These are phyloP conservation scores for Coelopa pilipes DNA, from an alignment of 2,888 invertebrate genomes.

Conservation along the genomic window DNA sequence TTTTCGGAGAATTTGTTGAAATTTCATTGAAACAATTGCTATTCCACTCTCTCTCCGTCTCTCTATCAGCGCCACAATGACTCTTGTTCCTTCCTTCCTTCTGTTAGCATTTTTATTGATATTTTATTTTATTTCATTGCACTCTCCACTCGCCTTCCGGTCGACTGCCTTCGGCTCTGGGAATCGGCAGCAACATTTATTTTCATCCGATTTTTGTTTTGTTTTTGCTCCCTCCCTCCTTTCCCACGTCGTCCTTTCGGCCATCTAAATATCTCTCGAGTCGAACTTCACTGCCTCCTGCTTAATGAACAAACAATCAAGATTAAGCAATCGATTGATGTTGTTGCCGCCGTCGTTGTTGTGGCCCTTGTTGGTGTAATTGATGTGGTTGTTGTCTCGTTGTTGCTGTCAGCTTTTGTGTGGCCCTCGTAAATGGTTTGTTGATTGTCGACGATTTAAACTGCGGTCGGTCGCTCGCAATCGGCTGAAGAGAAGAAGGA, in stretches of 20 bases:
- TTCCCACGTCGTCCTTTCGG: conserved; percentile 17
- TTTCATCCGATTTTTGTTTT: no score
- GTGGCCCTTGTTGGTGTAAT: not conserved
- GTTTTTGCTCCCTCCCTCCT: conserved; percentile 14
- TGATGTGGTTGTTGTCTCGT: conserved; percentile 13
- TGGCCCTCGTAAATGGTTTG: not conserved
- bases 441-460: conserved; percentile 16
- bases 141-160: no score
- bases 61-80: no score
- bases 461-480: not conserved
- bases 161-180: no score
- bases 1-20: conserved; percentile 48
- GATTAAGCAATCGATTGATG: conserved; percentile 28
- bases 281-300: conserved; percentile 13
- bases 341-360: conserved; percentile 3
- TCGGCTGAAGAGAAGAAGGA: no score
- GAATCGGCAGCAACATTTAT: conserved; percentile 25
- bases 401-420: not conserved
- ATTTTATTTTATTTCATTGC: conserved; percentile 27
- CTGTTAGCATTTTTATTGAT: conserved; percentile 25
- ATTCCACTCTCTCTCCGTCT: not conserved
- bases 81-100: not conserved
- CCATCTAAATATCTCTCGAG: no score
- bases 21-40: conserved; percentile 48
- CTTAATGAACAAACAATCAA: conserved; percentile 40